These are phyloP conservation scores for Brachyopa scutellaris DNA, from an alignment of 2,888 invertebrate species.

Conservation along the genomic window DNA sequence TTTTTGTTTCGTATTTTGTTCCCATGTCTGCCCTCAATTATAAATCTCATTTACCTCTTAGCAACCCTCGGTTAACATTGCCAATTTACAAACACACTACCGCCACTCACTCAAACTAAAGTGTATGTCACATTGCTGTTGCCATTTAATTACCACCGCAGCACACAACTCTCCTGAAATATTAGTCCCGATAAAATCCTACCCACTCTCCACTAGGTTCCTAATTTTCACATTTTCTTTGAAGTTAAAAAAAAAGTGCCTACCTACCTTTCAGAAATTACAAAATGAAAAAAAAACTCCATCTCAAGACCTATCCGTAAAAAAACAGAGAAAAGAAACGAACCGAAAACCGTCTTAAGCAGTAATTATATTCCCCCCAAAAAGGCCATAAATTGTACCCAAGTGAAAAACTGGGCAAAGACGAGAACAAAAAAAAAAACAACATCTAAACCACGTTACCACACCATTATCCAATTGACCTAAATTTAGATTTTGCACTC, in stretches of 20 bases:
- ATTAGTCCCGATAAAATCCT: conserved; percentile 28
- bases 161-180: conserved; percentile 28
- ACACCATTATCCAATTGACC: conserved; percentile 35
- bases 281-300: too few relatives aligned
- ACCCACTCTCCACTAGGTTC: not conserved
- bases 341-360: conserved; percentile 30
- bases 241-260: conserved; percentile 1
- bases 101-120: not conserved
- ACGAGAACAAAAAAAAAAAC: not conserved
- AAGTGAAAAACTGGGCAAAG: not conserved
- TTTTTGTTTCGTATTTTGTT: conserved; percentile 12
- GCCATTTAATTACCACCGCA: conserved; percentile 23
- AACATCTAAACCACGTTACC: conserved; percentile 36
- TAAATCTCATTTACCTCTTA: conserved; percentile 48
- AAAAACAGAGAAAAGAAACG: not conserved
- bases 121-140: conserved; percentile 23
- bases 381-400: conserved; percentile 41
- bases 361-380: conserved; percentile 53
- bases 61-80: conserved; percentile 4
- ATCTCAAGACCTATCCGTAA: not conserved
- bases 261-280: not conserved
- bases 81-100: not conserved
- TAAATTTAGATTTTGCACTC: not conserved
- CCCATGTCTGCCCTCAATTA: conserved; percentile 34
- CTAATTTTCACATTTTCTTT: conserved; percentile 52